A percentile compares a stretch with the other conserved stretches of the same genome.
These are phyloP conservation scores for Suricata suricatta DNA, from an alignment of 2,113 vertebrate species.

Conservation along the genomic window DNA sequence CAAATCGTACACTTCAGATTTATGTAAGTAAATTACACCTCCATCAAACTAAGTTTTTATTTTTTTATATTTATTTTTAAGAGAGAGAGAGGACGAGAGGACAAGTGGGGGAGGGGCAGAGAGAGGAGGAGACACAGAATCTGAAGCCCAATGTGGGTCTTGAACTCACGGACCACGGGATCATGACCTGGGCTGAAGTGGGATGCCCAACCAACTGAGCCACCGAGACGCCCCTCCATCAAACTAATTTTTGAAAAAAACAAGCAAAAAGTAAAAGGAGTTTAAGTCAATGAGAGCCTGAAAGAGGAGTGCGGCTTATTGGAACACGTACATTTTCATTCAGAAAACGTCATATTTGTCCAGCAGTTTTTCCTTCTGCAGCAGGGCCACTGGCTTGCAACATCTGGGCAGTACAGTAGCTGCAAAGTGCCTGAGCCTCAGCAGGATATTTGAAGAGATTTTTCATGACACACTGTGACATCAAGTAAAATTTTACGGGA, in stretches of 20 bases:
- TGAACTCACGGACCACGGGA: too few species aligned
- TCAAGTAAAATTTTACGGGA: background rate
- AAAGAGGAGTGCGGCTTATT: background rate
- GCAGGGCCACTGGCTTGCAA: accelerated
- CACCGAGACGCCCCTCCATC: too few species aligned
- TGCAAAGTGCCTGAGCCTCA: background rate
- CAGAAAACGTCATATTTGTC: background rate
- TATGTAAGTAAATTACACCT: background rate
- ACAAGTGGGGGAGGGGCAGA: too few species aligned
- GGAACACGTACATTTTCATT: background rate
- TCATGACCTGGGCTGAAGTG: too few species aligned
- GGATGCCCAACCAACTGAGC: too few species aligned
- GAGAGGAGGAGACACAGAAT: too few species aligned
- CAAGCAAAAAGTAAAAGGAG: background rate
- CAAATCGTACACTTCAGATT: background rate
- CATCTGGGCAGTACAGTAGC: background rate
- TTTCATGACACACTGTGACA: accelerated
- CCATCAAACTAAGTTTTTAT: background rate
- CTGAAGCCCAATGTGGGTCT: too few species aligned
- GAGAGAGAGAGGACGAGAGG: too few species aligned
- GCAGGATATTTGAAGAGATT: background rate
- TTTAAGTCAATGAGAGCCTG: background rate
- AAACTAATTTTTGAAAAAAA: background rate
- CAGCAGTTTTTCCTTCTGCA: background rate
- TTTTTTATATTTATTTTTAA: too few species aligned